Conservation (phyloP, 2,113 vertebrate genomes). For the Mugil cephalus region DNA sequence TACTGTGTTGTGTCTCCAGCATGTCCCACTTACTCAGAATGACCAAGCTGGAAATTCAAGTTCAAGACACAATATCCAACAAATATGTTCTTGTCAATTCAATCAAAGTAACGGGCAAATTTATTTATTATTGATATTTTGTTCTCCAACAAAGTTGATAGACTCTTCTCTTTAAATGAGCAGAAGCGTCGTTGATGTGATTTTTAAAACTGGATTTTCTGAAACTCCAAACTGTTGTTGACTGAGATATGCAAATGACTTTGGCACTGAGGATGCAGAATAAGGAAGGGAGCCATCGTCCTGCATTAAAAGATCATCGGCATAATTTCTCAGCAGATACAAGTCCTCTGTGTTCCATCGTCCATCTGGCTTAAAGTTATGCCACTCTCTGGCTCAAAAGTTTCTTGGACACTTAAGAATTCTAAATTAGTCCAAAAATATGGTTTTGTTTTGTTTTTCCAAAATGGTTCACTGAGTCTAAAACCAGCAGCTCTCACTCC, state of each 20-base stretch:
- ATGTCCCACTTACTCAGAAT: not conserved
- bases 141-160: not conserved
- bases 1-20: not conserved
- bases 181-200: not conserved
- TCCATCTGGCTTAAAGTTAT: slow-evolving; percentile 21
- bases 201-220: not conserved
- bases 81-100: not conserved
- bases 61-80: not conserved
- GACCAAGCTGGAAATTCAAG: not conserved
- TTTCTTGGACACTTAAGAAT: slow-evolving; percentile 5
- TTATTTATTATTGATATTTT: no score
- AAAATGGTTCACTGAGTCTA: not conserved
- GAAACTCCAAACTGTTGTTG: slow-evolving; percentile 5
- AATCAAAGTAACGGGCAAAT: not conserved
- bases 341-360: slow-evolving; percentile 9
- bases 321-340: slow-evolving; percentile 34
- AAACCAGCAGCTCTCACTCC: slow-evolving; percentile 5
- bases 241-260: slow-evolving; percentile 11
- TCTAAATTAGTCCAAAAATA: not conserved
- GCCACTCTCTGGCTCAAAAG: slow-evolving; percentile 6
- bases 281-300: slow-evolving; percentile 21
- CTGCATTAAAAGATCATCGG: slow-evolving; percentile 35
- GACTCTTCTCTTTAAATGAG: slow-evolving; percentile 14
- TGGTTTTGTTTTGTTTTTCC: not conserved
- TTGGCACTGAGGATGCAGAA: slow-evolving; percentile 9